phyloP scores from a whole-genome alignment of 2,797 vertebrate species.

The Hemitrygon akajei region DNA sequence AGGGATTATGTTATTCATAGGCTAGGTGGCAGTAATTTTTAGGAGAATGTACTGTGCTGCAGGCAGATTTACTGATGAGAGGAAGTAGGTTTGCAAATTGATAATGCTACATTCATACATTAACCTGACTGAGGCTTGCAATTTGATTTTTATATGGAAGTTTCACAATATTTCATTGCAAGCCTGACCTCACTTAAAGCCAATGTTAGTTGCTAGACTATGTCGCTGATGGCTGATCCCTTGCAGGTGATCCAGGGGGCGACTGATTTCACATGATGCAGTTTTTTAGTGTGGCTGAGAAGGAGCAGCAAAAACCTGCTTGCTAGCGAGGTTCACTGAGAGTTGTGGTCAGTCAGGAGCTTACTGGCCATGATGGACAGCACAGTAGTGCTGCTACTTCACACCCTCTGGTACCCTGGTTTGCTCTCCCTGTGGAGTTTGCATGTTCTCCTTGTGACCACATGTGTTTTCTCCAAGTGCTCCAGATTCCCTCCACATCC shows the following conservation, averaged over 20 bases:
- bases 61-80: constrained; percentile 23
- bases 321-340: neutral
- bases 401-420: no score
- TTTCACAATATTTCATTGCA: neutral
- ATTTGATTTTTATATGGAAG: constrained; percentile 5
- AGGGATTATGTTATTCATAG: neutral
- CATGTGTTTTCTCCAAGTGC: no score
- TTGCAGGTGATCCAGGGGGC: neutral
- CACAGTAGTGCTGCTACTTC: no score
- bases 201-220: neutral
- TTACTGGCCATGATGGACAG: no score
- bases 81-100: neutral
- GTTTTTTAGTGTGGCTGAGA: neutral
- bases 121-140: neutral
- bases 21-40: neutral
- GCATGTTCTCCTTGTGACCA: no score
- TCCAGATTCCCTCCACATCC: no score
- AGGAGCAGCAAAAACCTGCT: no score
- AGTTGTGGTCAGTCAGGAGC: neutral
- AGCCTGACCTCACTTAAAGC: neutral
- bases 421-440: no score
- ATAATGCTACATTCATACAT: neutral
- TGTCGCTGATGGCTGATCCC: neutral
- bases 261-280: neutral
- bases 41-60: neutral